Base-by-base conservation (phyloP, 2,888 invertebrate species). In the Lepidonotus clava region DNA sequence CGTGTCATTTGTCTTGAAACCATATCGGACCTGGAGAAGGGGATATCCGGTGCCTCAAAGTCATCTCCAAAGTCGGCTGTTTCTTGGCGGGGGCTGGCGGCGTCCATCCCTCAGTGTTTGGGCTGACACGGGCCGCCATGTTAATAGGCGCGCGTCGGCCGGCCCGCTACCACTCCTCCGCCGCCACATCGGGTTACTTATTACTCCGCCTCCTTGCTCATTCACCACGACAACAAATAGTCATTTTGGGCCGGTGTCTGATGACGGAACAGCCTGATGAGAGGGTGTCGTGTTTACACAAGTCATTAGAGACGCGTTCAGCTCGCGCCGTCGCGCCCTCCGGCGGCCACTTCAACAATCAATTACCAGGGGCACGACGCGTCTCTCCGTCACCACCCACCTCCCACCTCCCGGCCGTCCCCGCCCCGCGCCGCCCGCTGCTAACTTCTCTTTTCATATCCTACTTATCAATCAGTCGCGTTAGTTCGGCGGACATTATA, bases 211-310 rank as follows among this genome's bases (percentile, higher is more conserved):
- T 38, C 21, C 71, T 38, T 38, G 38, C 38, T 34, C 71, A 71
- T 71, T 71, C 71, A 71, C 8, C 14, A 38, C 11, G 71, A 34
- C 71, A 71, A 71, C 71, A 71, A 71, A 71, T 71, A 71, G 71
- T 71, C 71, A 71, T 71, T 71, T 71, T 38, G 71, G 71, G 34
- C 36, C 36, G 71, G 71, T 71, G 71, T 71, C 71, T 71, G 71
- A 71, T 71, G 71, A 36, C 71, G 71, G 34, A 0, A 1, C 8
- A n/a, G 71, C 36, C 71, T 36, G 71, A 71, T 71, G 71, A 71
- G 71, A 36, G 71, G 71, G 71, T 71, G 71, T 71, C 71, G 38
- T 71, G 71, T 71, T 71, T 71, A 71, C 71, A 71, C 71, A 71
- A 18, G 71, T 38, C 71, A 71, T 71, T 71, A 36, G 38, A 36